These are phyloP conservation scores for Sweltsa coloradensis DNA, from an alignment of 1,140 invertebrate genomes.

Conservation along the genomic window DNA sequence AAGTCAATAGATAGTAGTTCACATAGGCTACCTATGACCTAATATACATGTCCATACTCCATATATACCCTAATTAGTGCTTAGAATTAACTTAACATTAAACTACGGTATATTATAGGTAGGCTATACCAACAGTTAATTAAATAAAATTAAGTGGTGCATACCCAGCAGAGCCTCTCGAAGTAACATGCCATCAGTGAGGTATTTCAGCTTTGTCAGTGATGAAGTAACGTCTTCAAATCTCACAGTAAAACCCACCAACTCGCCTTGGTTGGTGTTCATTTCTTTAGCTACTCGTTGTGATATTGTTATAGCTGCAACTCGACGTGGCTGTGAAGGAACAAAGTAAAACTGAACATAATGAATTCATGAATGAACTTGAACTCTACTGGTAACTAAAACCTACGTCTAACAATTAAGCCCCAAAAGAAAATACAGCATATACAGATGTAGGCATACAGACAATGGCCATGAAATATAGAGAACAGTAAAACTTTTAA, in stretches of 20 bases:
- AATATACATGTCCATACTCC: neutral
- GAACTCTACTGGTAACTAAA: no score
- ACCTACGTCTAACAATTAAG: no score
- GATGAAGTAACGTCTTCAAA: slow-evolving; percentile 77
- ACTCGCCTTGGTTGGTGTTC: slow-evolving; percentile 46
- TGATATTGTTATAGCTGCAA: slow-evolving; percentile 86
- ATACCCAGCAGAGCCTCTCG: slow-evolving; percentile 64
- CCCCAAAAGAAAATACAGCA: neutral
- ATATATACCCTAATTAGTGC: neutral
- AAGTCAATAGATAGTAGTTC: neutral
- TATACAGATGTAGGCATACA: neutral
- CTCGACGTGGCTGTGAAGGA: slow-evolving; percentile 66
- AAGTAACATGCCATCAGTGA: slow-evolving; percentile 92
- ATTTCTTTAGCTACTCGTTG: slow-evolving; percentile 73
- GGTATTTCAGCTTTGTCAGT: slow-evolving; percentile 71
- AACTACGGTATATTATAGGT: no score
- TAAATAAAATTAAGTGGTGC: slow-evolving; percentile 27
- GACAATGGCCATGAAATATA: neutral
- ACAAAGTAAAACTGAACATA: slow-evolving; percentile 1
- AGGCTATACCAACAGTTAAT: no score
- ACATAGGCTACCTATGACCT: neutral
- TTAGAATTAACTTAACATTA: no score
- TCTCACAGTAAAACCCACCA: slow-evolving; percentile 82
- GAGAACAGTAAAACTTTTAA: neutral
- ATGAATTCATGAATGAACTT: neutral